Base-by-base conservation (phyloP, 2,888 invertebrate genomes). In the Carcina quercana region DNA sequence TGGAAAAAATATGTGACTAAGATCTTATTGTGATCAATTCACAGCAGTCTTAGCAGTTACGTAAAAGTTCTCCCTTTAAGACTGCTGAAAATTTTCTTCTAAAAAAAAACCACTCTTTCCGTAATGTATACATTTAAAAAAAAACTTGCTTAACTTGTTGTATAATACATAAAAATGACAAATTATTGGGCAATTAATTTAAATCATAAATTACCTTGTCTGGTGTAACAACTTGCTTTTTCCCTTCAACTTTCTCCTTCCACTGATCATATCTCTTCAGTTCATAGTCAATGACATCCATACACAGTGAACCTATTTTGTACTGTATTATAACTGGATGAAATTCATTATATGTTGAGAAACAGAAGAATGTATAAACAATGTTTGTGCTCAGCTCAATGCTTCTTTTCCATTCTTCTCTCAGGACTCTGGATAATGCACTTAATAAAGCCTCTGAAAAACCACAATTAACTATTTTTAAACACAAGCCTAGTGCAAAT, bases 391-490 rank as follows among this genome's bases (percentile, higher is more conserved):
- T 96, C 37, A 99, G 80, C 68, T 98, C 97, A 57, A 97, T 92
- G 69, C 95, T 98, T 64, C 95, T 91, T 73, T 95, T 95, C 95
- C 97, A 98, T 79, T 99, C 98, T 84, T 99, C 99, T 46, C 98
- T 88, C 32, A 99, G 84, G 17, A 98, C 97, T 61, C 99, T 88
- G 7, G 97, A 95, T 50, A 99, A 85, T 22, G 98, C 98, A 80
- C 97, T 97, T 30, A 99, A 86, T 32, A 98, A 88, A 22, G 96
- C 95, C 83, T 98, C 95, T 94, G 76, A 32, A 48, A 87, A 78
- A 11, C 11, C 13, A 28, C 19, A 3, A 28, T 15, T 5, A 17
- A 28, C n/a, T n/a, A n/a, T n/a, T n/a, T n/a, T n/a, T n/a, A n/a
- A n/a, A n/a, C n/a, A n/a, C n/a, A n/a, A n/a, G n/a, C n/a, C n/a